Evolutionary conservation across 2,888 invertebrate species (phyloP).

Genomic region (Drosophila kuntzei): DNA sequence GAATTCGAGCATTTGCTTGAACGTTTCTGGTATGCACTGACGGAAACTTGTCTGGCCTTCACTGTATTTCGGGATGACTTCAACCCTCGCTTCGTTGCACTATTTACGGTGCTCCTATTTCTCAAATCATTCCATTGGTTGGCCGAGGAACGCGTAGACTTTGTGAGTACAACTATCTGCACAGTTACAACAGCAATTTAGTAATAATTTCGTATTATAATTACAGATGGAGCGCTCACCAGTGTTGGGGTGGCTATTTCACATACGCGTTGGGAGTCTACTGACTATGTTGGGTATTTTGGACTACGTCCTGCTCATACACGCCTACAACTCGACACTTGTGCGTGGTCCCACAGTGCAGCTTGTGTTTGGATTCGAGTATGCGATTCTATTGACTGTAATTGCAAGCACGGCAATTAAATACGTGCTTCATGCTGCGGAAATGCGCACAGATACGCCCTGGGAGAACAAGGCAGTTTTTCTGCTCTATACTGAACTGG

Average conservation of each 20-base stretch:
- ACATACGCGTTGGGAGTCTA: conserved; percentile 94
- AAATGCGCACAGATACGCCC: conserved; percentile 93
- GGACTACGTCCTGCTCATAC: conserved; percentile 95
- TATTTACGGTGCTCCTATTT: conserved; percentile 98
- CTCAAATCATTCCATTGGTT: conserved; percentile 99
- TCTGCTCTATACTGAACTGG: conserved; percentile 96
- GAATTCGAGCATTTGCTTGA: conserved; percentile 99
- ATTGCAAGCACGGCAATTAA: conserved; percentile 97
- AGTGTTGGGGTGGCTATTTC: conserved; percentile 97
- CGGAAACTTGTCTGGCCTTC: conserved; percentile 99
- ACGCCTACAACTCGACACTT: conserved; percentile 97
- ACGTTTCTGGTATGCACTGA: conserved; percentile 99
- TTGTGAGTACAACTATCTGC: conserved; percentile 89
- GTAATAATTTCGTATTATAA: too few relatives aligned
- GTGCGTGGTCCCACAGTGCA: conserved; percentile 98
- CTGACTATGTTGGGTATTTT: conserved; percentile 92
- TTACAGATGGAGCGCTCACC: conserved; percentile 99
- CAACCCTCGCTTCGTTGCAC: conserved; percentile 98
- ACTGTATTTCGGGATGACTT: conserved; percentile 99
- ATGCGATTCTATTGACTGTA: conserved; percentile 97
- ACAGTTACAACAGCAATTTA: too few relatives aligned
- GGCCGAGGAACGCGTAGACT: conserved; percentile 99
- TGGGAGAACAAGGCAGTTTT: conserved; percentile 99
- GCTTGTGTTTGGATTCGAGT: conserved; percentile 99
- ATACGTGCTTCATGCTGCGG: conserved; percentile 93